Evolutionary conservation across 2,797 vertebrate species (phyloP).

Genomic region (Scyliorhinus canicula): DNA sequence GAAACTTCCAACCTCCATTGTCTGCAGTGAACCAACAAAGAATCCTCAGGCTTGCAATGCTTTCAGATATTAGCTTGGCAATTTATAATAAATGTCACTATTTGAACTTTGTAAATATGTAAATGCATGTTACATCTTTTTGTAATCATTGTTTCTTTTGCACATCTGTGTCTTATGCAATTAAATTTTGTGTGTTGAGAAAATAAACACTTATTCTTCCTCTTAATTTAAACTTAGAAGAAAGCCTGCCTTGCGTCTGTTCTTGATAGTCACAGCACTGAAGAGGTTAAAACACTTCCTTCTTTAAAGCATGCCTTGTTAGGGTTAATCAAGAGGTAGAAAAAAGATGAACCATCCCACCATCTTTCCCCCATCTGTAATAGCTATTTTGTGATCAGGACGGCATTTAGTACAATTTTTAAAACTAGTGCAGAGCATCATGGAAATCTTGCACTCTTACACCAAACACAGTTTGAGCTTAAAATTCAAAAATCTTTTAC

Average conservation of each 20-base stretch:
- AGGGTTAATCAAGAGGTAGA: too few relatives aligned
- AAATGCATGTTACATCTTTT: not conserved
- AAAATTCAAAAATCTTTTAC: not conserved
- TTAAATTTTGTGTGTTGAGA: not conserved
- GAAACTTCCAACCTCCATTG: too few relatives aligned
- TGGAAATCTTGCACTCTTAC: not conserved
- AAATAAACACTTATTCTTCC: not conserved
- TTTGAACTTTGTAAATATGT: not conserved
- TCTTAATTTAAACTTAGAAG: not conserved
- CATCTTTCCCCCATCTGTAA: not conserved
- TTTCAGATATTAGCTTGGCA: not conserved
- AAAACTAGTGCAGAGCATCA: not conserved
- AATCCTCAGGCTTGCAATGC: too few relatives aligned
- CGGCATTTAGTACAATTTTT: slow-evolving; percentile 1
- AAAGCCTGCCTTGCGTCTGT: not conserved
- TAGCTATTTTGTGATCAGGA: slow-evolving; percentile 39
- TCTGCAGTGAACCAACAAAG: too few relatives aligned
- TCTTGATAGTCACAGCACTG: not conserved
- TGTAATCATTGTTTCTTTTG: not conserved
- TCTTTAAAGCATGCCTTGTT: too few relatives aligned
- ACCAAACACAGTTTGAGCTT: not conserved
- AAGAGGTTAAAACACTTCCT: too few relatives aligned
- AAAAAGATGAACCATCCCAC: too few relatives aligned
- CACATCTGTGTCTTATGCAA: too few relatives aligned
- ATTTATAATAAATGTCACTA: not conserved